Base-by-base conservation (phyloP, 2,113 vertebrate species). In the Procapra przewalskii region DNA sequence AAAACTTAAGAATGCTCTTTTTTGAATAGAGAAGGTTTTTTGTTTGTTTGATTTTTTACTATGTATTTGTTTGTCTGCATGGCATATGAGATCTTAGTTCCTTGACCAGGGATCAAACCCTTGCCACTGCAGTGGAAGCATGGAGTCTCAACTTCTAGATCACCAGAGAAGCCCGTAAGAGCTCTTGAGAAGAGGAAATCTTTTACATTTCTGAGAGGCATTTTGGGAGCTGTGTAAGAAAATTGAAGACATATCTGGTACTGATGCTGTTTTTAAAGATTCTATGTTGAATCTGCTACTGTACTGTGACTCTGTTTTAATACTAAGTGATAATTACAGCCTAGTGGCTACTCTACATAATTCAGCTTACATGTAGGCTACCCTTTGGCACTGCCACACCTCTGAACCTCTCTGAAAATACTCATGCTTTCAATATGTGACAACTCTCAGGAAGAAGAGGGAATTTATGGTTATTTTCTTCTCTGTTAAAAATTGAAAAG, bases 391-490 rank as follows among this genome's bases (percentile, higher is more conserved):
- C 15, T 33, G 88, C 52, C 23, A 85, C 81, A 67, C 31, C 48
- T 55, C 52, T 94, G n/a, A 82, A 10, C 57, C 50, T 88, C 88
- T 91, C 80, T 82, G 91, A 85, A 98, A 95, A 97, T 48, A 60
- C 2, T 59, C 89, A 82, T 97, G 89, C 71, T 98, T 97, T 94
- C 88, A 95, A 6, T 64, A 93, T 88, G 16, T 92, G 93, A 88
- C 89, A 77, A 17, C 87, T 96, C 90, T 97, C 57, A 91, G 90
- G 9, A 1, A 95, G 94, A 95, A 83, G 43, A 97, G 29, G 93
- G 77, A 97, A 86, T 71, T 98, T 55, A 8, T 95, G 95, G 96
- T 93, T 97, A 48, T 95, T 96, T 95, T 97, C 95, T 98, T 97
- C 88, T 96, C 92, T 96, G 93, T 62, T 91, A 83, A 89, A 94